Conservation (phyloP, 2,797 vertebrate genomes). For the Arremon brunneinucha region DNA sequence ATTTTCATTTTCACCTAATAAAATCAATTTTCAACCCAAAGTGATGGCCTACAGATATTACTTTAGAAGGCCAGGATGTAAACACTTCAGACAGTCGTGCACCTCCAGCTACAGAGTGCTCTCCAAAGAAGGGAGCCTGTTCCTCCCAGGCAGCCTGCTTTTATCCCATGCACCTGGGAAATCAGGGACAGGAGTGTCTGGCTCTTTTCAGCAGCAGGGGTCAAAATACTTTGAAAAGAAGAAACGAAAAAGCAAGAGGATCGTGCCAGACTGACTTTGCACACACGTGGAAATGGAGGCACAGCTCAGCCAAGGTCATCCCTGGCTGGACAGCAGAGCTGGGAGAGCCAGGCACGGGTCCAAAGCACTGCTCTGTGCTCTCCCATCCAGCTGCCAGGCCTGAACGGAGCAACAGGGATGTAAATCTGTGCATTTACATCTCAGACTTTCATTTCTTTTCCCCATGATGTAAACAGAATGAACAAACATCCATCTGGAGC, state of each 20-base stretch:
- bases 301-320: background rate
- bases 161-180: constrained; percentile 57
- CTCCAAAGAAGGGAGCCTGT: constrained; percentile 13
- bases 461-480: background rate
- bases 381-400: background rate
- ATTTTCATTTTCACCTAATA: constrained; percentile 69
- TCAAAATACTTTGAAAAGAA: constrained; percentile 11
- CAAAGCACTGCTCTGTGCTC: background rate
- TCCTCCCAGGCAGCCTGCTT: constrained; percentile 43
- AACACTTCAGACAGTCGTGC: constrained; percentile 38
- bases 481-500: background rate
- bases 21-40: constrained; percentile 65
- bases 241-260: background rate
- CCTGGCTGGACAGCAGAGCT: background rate
- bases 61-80: constrained; percentile 50
- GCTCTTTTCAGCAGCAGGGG: constrained; percentile 63
- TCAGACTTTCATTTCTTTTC: constrained; percentile 11
- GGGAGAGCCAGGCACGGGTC: background rate
- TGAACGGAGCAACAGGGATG: background rate
- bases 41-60: constrained; percentile 59
- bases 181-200: constrained; percentile 7
- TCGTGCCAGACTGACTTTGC: background rate
- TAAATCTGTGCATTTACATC: background rate
- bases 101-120: background rate
- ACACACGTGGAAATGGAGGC: background rate